A percentile compares a stretch with the other conserved stretches of the same genome.
phyloP scores from a whole-genome alignment of 2,888 invertebrate species.

The Dynastes tityus region DNA sequence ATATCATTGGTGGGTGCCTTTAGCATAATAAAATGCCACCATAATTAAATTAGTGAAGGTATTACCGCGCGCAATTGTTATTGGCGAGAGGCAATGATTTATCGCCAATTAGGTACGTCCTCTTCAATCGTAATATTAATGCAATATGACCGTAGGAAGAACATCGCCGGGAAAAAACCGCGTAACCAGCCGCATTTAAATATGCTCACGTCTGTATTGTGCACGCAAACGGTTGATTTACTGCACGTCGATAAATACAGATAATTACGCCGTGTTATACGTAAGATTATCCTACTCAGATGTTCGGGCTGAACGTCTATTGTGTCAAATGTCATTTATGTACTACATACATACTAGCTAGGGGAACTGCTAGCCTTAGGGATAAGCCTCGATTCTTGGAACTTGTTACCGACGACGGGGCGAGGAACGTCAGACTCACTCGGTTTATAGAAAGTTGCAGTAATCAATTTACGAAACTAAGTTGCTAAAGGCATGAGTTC shows the following conservation, averaged over 20 bases:
- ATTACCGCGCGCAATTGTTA: conserved; percentile 9
- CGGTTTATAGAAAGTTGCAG: neutral
- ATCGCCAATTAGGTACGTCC: conserved; percentile 19
- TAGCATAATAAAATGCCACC: neutral
- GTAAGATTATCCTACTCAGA: conserved; percentile 36
- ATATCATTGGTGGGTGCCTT: neutral
- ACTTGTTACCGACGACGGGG: conserved; percentile 1
- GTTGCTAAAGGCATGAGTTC: neutral
- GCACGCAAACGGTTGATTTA: conserved; percentile 35
- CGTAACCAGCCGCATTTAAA: conserved; percentile 18
- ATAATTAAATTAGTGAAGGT: conserved; percentile 20
- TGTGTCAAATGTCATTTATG: conserved; percentile 45
- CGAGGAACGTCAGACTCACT: neutral
- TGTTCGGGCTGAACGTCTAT: conserved; percentile 40
- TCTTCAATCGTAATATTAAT: conserved; percentile 18
- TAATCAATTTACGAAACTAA: neutral
- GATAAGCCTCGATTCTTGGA: conserved; percentile 25
- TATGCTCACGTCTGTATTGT: conserved; percentile 7
- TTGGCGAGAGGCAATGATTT: conserved; percentile 6
- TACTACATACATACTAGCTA: neutral
- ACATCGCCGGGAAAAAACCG: neutral
- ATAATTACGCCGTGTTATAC: conserved; percentile 43
- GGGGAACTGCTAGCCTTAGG: neutral
- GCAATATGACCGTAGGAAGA: conserved; percentile 29
- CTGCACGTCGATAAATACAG: conserved; percentile 24